Evolutionary conservation across 2,888 invertebrate genomes (phyloP).

Genomic region (Cantharis rustica): DNA sequence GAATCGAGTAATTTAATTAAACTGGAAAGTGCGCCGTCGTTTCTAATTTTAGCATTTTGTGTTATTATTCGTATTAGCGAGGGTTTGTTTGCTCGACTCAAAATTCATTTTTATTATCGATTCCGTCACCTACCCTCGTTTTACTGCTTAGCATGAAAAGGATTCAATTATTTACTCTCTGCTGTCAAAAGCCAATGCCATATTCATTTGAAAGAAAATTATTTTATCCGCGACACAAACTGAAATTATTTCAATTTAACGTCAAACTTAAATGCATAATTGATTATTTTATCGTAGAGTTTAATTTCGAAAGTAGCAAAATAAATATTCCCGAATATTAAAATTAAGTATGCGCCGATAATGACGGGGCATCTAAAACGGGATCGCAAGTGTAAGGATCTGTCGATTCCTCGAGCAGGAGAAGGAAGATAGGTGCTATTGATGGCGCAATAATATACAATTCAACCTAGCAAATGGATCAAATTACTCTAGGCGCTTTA

Average conservation of each 20-base stretch:
- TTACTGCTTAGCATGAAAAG: conserved; percentile 16
- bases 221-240: conserved; percentile 20
- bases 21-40: conserved; percentile 42
- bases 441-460: conserved; percentile 15
- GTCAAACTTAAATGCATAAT: background rate
- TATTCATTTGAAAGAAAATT: conserved; percentile 17
- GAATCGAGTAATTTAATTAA: conserved; percentile 46
- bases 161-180: conserved; percentile 27
- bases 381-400: conserved; percentile 9
- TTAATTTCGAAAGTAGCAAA: background rate
- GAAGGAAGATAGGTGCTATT: conserved; percentile 7
- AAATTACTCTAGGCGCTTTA: conserved; percentile 18
- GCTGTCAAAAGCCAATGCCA: conserved; percentile 19
- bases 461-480: conserved; percentile 18
- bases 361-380: background rate
- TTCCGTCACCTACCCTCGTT: conserved; percentile 26
- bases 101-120: conserved; percentile 34
- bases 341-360: background rate
- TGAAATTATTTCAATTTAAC: conserved; percentile 18
- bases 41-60: conserved; percentile 39
- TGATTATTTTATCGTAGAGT: background rate
- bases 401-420: background rate
- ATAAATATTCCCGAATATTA: background rate
- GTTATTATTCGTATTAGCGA: conserved; percentile 39
- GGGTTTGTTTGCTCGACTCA: conserved; percentile 29